Evolutionary conservation across 1,140 invertebrate genomes (phyloP).

Genomic region (Drosophila kohkoa): DNA sequence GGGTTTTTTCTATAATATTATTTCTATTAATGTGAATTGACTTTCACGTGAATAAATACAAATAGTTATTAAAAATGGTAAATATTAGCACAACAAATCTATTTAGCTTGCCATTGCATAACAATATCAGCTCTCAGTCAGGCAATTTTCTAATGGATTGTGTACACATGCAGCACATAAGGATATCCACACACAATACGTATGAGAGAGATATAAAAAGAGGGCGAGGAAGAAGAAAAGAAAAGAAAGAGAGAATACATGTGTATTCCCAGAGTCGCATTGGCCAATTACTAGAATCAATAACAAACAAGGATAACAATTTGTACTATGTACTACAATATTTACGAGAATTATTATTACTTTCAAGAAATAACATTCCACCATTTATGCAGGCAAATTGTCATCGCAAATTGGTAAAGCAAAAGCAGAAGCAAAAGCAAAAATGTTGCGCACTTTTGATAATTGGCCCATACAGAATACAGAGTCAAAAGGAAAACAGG

Average conservation of each 20-base stretch:
- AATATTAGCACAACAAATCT: conserved; percentile 6
- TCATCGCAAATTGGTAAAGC: neutral
- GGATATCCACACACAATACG: neutral
- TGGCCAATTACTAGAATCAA: conserved; percentile 39
- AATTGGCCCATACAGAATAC: conserved; percentile 49
- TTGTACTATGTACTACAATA: conserved; percentile 19
- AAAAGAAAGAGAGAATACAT: neutral
- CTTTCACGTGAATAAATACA: neutral
- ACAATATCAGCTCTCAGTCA: conserved; percentile 10
- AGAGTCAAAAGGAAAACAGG: conserved; percentile 5
- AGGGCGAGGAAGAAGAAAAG: no score
- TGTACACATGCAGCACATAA: neutral
- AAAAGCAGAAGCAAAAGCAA: conserved; percentile 13
- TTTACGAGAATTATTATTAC: conserved; percentile 47
- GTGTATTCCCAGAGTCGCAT: conserved; percentile 5
- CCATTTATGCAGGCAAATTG: conserved; percentile 23
- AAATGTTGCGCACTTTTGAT: conserved; percentile 52
- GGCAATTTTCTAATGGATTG: conserved; percentile 37
- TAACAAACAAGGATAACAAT: conserved; percentile 23
- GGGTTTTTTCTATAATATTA: no score
- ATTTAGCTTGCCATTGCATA: neutral
- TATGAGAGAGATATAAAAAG: neutral
- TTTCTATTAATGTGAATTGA: neutral
- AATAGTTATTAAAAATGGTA: neutral
- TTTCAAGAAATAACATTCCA: conserved; percentile 32